These are phyloP conservation scores for Paguma larvata DNA, from an alignment of 2,797 vertebrate genomes.

Conservation along the genomic window DNA sequence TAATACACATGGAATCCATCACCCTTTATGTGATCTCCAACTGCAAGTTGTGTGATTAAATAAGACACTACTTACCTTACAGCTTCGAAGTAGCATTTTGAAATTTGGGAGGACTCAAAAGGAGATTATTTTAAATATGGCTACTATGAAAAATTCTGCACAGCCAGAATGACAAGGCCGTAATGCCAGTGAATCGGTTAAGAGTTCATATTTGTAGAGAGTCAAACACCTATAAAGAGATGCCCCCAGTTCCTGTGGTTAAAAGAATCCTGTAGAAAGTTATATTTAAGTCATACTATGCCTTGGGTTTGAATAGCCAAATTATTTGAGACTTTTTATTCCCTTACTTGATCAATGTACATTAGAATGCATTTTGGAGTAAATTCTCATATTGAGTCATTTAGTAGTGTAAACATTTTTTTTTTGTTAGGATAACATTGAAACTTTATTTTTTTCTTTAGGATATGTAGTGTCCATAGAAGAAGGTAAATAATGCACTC, in stretches of 20 bases:
- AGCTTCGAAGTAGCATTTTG: neutral
- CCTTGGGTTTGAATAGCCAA: neutral
- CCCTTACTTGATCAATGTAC: neutral
- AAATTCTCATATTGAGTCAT: constrained; percentile 24
- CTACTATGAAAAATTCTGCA: neutral
- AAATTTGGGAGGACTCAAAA: neutral
- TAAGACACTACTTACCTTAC: constrained; percentile 1
- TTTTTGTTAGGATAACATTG: neutral
- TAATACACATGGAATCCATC: constrained; percentile 12
- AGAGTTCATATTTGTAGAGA: neutral
- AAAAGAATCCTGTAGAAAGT: neutral
- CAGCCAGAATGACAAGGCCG: neutral
- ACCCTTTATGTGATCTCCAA: constrained; percentile 36
- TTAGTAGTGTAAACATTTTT: neutral
- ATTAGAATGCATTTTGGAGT: constrained; percentile 42
- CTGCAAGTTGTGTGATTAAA: constrained; percentile 40
- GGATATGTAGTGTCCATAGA: neutral
- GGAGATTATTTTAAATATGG: neutral
- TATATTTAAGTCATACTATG: neutral
- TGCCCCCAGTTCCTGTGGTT: neutral
- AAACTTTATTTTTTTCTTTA: constrained; percentile 54
- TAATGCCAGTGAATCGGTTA: neutral
- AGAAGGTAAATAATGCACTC: constrained; percentile 20
- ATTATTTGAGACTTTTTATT: neutral
- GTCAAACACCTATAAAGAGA: neutral